Evolutionary conservation across 2,888 invertebrate species (phyloP).

Genomic region (Horisme vitalbata): DNA sequence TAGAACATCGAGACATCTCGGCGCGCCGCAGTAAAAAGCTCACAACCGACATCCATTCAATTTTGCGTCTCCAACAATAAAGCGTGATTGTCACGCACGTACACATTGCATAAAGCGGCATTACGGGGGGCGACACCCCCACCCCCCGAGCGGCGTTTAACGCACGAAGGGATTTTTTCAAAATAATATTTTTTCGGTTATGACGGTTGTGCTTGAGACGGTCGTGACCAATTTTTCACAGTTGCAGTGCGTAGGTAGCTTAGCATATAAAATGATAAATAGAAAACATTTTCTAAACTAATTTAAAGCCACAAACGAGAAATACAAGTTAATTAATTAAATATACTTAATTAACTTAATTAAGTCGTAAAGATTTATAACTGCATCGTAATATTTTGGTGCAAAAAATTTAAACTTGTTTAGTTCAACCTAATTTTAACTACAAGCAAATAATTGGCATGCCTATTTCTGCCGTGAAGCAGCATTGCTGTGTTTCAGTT

Average conservation of each 20-base stretch:
- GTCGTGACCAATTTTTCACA: slow-evolving; percentile 31
- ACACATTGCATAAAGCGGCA: slow-evolving; percentile 68
- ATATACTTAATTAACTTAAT: slow-evolving; percentile 14
- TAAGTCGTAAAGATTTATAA: slow-evolving; percentile 16
- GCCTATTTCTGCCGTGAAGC: no score
- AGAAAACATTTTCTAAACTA: neutral
- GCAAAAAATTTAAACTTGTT: slow-evolving; percentile 26
- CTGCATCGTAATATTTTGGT: slow-evolving; percentile 14
- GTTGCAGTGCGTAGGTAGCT: slow-evolving; percentile 10
- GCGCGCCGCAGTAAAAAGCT: slow-evolving; percentile 36
- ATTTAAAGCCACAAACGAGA: slow-evolving; percentile 9
- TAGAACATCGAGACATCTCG: slow-evolving; percentile 27
- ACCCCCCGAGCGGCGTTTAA: slow-evolving; percentile 45
- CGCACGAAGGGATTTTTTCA: slow-evolving; percentile 66
- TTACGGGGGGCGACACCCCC: slow-evolving; percentile 37
- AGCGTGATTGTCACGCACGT: slow-evolving; percentile 81
- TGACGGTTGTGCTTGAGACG: slow-evolving; percentile 32
- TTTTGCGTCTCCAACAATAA: slow-evolving; percentile 69
- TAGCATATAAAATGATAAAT: neutral
- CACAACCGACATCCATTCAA: slow-evolving; percentile 61
- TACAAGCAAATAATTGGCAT: no score
- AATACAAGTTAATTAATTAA: slow-evolving; percentile 7
- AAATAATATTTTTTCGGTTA: slow-evolving; percentile 55
- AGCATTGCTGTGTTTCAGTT: no score
- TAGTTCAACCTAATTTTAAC: no score